Evolutionary conservation across 92 coral and sea anemone species (phyloP).

Genomic region (Porites cylindrica): DNA sequence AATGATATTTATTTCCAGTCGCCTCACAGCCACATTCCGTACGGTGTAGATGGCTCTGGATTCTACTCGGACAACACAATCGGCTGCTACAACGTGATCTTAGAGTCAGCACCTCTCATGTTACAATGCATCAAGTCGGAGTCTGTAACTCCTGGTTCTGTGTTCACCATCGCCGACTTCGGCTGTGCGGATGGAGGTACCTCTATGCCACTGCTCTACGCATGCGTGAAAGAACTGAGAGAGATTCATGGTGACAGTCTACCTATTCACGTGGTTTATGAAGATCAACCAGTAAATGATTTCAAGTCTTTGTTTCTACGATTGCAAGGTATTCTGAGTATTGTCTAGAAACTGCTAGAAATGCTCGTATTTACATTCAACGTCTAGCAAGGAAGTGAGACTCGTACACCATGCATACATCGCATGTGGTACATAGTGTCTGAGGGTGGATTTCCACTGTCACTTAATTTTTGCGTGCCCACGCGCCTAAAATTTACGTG

Average conservation of each 20-base stretch:
- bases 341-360: background rate
- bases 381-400: too few relatives aligned
- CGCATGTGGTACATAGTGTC: too few relatives aligned
- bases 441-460: too few relatives aligned
- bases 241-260: conserved; percentile 68
- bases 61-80: conserved; percentile 84
- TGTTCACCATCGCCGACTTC: conserved; percentile 75
- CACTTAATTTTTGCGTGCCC: too few relatives aligned
- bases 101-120: conserved; percentile 66
- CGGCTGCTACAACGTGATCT: conserved; percentile 82
- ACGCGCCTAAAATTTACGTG: too few relatives aligned
- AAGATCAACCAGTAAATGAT: conserved; percentile 92
- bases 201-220: conserved; percentile 79
- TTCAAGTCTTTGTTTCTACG: conserved; percentile 84
- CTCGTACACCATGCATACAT: too few relatives aligned
- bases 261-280: conserved; percentile 77
- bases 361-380: too few relatives aligned
- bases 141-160: conserved; percentile 27
- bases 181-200: conserved; percentile 89
- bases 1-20: conserved; percentile 7
- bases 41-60: conserved; percentile 78
- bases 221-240: conserved; percentile 76
- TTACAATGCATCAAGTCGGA: conserved; percentile 51
- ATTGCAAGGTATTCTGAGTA: conserved; percentile 64
- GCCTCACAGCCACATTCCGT: conserved; percentile 68